Evolutionary conservation across 2,888 invertebrate species (phyloP), one percentile per base, ranked within the genome.

Genomic region (Dryadula phaetusa): DNA sequence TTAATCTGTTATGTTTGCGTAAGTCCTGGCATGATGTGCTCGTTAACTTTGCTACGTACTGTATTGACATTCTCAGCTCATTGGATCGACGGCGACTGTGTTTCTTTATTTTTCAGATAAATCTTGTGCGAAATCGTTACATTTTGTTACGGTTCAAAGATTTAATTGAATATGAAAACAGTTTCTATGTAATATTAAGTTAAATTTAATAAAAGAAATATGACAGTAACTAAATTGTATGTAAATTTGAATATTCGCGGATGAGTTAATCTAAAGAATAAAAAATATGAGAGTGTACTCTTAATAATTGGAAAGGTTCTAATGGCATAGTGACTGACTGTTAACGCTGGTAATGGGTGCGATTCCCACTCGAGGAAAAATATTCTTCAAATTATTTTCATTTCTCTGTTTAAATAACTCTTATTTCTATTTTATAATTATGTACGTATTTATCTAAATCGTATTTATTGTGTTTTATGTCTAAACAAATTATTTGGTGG

Each of bases 1-100:
- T 70, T 49, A 67, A 72, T 69, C 68, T 76, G 79, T 79, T 87
- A 87, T 86, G 86, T 88, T 88, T 87, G 81, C 82, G 73, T 75
- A 79, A 79, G 77, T 79, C 77, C 75, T 77, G 72, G 74, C 78
- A 80, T 80, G 83, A 84, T 80, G 80, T 74, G 79, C 84, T 87
- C 87, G 88, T 88, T 87, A 87, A 81, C 77, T 76, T 74, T 75
- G 79, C 81, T 78, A 76, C 82, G 76, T 79, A 82, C 81, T 80
- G 80, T 88, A 85, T 88, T 88, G 86, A 86, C 86, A 83, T 87
- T 86, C 75, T 79, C 86, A 85, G 87, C 87, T 88, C 87, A 87
- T 87, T 87, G 87, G 78, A 81, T 80, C 81, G 76, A 80, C 76
- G 54, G 61, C 56, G 56, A 56, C 56, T 56, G 20, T 18, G 25